Base-by-base conservation (phyloP, 2,797 vertebrate genomes). In the Mareca strepera region DNA sequence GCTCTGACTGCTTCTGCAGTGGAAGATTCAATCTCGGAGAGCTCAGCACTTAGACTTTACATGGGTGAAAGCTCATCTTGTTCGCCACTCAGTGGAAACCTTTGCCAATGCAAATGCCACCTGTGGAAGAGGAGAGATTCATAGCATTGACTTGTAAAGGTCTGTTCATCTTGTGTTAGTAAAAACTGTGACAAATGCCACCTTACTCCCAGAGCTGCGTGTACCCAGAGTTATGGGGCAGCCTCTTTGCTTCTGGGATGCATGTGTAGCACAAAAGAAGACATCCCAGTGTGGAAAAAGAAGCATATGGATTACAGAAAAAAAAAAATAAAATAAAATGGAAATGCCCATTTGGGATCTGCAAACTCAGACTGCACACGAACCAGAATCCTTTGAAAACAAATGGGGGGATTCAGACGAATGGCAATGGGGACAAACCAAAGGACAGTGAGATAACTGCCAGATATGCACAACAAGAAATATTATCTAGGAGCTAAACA, bases 91-190 rank as follows among this genome's bases (percentile, higher is more conserved):
- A 23, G 22, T 1, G 12, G 46, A 48, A 48, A 48, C 46, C 7
- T 48, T 48, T 48, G 46, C 46, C 46, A 23, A 48, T 7, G 22
- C 22, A 48, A 48, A 48, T 48, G 46, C 22, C 46, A 48, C 4
- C 22, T 48, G 46, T 48, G 46, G 46, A 48, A 48, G 46, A 23
- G 46, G 46, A 48, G 46, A 48, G 12, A 48, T 48, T 48, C 1
- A 0, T 48, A 23, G 46, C 12, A 23, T 12, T 7, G 46, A 48
- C 1, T 1, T 23, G 22, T 23, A 48, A 1, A 7, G 12, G 12
- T 22, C 46, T 7, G 60, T 85, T 18, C 53, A 59, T n/a, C 56
- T 70, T 33, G 31, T 60, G 39, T 26, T 28, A n/a, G 23, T 39
- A 60, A 44, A 18, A 60, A 12, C 52, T 56, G 35, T 37, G 63